Evolutionary conservation across 2,888 invertebrate genomes (phyloP), one percentile per base, ranked within the genome.

Genomic region (Patella caerulea): DNA sequence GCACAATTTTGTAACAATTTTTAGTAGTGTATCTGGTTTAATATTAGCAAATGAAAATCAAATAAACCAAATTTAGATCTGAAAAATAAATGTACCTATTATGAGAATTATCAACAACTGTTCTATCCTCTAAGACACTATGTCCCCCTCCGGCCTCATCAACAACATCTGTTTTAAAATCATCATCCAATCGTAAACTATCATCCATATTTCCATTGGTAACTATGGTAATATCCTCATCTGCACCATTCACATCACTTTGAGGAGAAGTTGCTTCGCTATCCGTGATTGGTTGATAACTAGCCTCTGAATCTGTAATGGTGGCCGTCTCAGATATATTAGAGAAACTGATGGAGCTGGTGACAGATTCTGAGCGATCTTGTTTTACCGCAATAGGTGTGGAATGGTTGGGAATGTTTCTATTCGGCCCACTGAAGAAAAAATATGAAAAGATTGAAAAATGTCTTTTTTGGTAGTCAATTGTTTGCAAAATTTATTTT

Each of bases 341-440:
- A 24, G 65, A 24, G 24, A 65, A 65, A 65, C 65, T 65, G 12
- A 24, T 65, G 4, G 65, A 65, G 14, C 65, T 65, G 34, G 45
- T 15, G 19, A 52, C 72, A n/a, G 72, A 72, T 72, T 45, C 72
- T 52, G 72, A 72, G 11, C 72, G 45, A 12, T 53, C n/a, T 73
- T 52, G 24, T 73, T 45, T 45, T 7, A 24, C 53, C 12, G 73
- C 15, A n/a, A n/a, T 2, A n/a, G 73, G 54, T n/a, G 55, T 73
- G 73, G 73, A 73, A 73, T 73, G 73, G 24, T 53, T 14, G 55
- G 55, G 54, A 73, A 54, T 53, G 55, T 19, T 55, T 54, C 55
- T 73, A 24, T 55, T 73, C 1, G 73, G 73, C 15, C 24, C 55
- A 5, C 73, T 73, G 34, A 73, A 73, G 52, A 15, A 72, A 71